A percentile compares a stretch with the other conserved stretches of the same genome.
Evolutionary conservation across 2,888 invertebrate species (phyloP).

Genomic region (Mactromeris polynyma): DNA sequence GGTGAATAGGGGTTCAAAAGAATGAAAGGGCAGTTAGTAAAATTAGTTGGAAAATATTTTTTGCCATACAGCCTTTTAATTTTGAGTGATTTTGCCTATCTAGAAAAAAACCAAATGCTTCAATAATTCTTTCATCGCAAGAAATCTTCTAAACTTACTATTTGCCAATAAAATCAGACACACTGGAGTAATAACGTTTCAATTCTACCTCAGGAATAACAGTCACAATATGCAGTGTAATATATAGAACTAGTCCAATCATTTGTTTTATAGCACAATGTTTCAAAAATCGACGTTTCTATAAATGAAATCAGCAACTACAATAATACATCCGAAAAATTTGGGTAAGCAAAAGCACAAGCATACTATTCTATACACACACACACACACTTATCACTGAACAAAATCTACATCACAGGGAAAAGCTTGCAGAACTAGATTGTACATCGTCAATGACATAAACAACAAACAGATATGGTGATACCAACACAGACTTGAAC

Average conservation of each 20-base stretch:
- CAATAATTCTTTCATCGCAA: neutral
- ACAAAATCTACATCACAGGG: slow-evolving; percentile 48
- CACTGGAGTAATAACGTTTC: neutral
- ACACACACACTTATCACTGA: slow-evolving; percentile 24
- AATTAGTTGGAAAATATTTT: neutral
- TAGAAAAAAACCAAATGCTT: neutral
- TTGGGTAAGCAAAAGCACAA: neutral
- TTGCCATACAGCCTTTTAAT: neutral
- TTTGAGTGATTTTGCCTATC: neutral
- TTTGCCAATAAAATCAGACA: neutral
- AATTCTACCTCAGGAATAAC: no score
- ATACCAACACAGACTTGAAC: neutral
- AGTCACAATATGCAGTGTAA: no score
- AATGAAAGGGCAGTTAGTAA: neutral
- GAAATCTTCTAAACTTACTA: neutral
- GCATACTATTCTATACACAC: slow-evolving; percentile 6
- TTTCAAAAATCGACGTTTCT: no score
- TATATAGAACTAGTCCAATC: no score
- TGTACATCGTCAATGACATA: slow-evolving; percentile 23
- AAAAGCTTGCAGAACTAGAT: slow-evolving; percentile 40
- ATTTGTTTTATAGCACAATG: no score
- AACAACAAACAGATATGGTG: slow-evolving; percentile 19
- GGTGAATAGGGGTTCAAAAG: neutral
- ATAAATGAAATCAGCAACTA: no score
- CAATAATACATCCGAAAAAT: neutral